A percentile compares a stretch with the other conserved stretches of the same genome.
Evolutionary conservation across 2,888 invertebrate genomes (phyloP).

Genomic region (Salpingus planirostris): DNA sequence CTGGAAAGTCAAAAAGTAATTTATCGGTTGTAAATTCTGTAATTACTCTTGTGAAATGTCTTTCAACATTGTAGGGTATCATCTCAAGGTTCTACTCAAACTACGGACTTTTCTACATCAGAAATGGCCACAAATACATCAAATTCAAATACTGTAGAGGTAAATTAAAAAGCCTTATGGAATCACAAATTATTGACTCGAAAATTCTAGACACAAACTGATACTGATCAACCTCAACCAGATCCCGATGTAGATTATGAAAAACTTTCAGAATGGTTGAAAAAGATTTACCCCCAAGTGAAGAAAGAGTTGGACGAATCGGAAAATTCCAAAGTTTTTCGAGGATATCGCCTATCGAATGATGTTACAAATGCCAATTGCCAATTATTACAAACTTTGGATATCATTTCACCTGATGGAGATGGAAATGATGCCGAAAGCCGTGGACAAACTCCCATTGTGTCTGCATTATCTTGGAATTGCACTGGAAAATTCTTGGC

Average conservation of each 20-base stretch:
- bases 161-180: too few relatives aligned
- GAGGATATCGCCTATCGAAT: constrained; percentile 24
- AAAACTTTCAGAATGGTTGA: constrained; percentile 43
- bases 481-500: constrained; percentile 37
- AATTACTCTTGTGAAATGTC: too few relatives aligned
- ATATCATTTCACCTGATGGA: constrained; percentile 15
- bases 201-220: constrained; percentile 41
- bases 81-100: constrained; percentile 28
- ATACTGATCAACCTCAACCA: constrained; percentile 15
- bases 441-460: too few relatives aligned
- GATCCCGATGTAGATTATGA: constrained; percentile 36
- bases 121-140: constrained; percentile 31
- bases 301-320: constrained; percentile 42
- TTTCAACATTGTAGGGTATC: constrained; percentile 28
- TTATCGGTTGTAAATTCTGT: too few relatives aligned
- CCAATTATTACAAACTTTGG: constrained; percentile 29
- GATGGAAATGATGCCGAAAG: constrained; percentile 1
- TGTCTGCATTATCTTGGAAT: constrained; percentile 37
- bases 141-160: constrained; percentile 27
- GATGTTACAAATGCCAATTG: constrained; percentile 23
- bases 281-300: constrained; percentile 41
- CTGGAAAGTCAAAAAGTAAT: constrained; percentile 39
- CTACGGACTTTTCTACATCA: constrained; percentile 25
- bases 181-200: too few relatives aligned
- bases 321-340: constrained; percentile 31